Base-by-base conservation (phyloP, 2,797 vertebrate genomes). In the Sebastes iracundus region DNA sequence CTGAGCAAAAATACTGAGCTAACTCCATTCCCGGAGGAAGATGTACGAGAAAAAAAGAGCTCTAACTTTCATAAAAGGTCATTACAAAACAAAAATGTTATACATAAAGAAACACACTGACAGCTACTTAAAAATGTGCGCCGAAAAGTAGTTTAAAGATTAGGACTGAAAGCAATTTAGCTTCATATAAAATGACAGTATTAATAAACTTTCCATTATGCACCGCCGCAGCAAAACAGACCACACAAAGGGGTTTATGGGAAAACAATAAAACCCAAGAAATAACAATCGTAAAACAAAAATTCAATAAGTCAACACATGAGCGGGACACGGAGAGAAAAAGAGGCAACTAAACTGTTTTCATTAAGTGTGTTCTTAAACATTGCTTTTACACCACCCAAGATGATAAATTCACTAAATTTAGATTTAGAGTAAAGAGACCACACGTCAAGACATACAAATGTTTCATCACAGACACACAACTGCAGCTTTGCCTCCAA, bases 211-310 rank as follows among this genome's bases (percentile, higher is more conserved):
- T 23, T 75, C 13, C 10, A 23, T 38, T 22, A 30, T 49, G 4
- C 10, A 16, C 3, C 3, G 13, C 33, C 0, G 2, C 28, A 42
- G 28, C 18, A 49, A 68, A 53, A 35, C 28, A 83, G 62, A 84
- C 55, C 66, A 55, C 70, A 78, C 58, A 62, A 49, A 75, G 18
- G 2, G 49, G 13, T 77, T 87, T 77, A 67, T 63, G 27, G 18
- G 25, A 69, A 65, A 55, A 66, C 66, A 32, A 25, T 73, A 65
- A 79, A 52, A 74, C 12, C 20, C 13, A 53, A 53, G 33, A 58
- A 66, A 62, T 53, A 23, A 59, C 18, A 20, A 61, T 56, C 14
- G 6, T 71, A 53, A 77, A 77, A 71, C 18, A 35, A 35, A 55
- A 72, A 60, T 11, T 18, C 25, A 78, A 42, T 35, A 72, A 75